Percentiles rank a stretch among this genome's conserved stretches.
Conservation (phyloP, 2,797 vertebrate species). For the Microchirus variegatus region DNA sequence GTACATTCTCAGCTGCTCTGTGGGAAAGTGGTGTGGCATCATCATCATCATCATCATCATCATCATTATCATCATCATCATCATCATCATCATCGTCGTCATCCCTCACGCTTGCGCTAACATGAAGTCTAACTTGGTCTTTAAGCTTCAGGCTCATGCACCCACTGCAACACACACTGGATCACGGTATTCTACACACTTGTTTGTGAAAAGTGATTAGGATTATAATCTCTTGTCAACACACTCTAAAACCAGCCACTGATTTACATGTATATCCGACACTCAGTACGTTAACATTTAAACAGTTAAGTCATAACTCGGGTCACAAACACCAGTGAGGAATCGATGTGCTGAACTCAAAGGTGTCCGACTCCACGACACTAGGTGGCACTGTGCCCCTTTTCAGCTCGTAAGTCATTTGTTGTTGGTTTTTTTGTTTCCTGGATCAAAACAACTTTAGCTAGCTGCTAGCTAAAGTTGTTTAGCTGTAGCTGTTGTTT, state of each 20-base stretch:
- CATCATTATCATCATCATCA: no score
- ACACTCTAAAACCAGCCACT: slow-evolving; percentile 70
- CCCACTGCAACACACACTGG: slow-evolving; percentile 32
- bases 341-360: no score
- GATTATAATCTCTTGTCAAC: slow-evolving; percentile 67
- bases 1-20: slow-evolving; percentile 71
- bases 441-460: neutral
- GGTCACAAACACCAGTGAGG: no score
- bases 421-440: slow-evolving; percentile 36
- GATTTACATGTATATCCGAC: slow-evolving; percentile 72
- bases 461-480: no score
- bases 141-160: slow-evolving; percentile 65
- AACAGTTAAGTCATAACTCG: no score
- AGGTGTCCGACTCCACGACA: no score
- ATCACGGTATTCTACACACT: slow-evolving; percentile 64
- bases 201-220: slow-evolving; percentile 40
- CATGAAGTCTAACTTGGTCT: slow-evolving; percentile 63
- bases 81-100: neutral
- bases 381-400: no score
- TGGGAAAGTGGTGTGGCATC: slow-evolving; percentile 46
- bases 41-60: no score
- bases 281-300: neutral
- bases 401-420: no score
- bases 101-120: slow-evolving; percentile 48
- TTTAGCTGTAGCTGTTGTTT: no score